A percentile compares a stretch with the other conserved stretches of the same genome.
These are phyloP conservation scores for Hypsibius dujardini DNA, from an alignment of 1,140 invertebrate genomes.

Conservation along the genomic window DNA sequence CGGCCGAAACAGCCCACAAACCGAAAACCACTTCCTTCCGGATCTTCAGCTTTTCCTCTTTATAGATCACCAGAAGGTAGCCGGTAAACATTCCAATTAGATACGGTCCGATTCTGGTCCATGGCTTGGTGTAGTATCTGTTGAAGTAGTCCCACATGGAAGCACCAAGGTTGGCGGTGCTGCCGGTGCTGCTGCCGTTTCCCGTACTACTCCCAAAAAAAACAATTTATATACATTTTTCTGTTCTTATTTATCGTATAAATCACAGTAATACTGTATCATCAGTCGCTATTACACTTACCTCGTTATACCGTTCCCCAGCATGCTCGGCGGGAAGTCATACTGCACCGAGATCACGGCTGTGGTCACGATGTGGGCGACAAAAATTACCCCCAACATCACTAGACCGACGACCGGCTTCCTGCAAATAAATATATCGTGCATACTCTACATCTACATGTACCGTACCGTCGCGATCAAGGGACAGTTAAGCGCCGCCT, in stretches of 20 bases:
- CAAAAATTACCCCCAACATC: background rate
- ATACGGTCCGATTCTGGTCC: constrained; percentile 38
- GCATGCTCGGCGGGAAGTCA: background rate
- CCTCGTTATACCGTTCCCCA: background rate
- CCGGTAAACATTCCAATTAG: constrained; percentile 37
- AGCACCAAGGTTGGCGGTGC: background rate
- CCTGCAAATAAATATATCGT: background rate
- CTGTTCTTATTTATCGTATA: no score
- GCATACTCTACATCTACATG: no score
- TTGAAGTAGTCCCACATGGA: constrained; percentile 48
- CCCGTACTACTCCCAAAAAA: background rate
- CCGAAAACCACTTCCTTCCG: background rate
- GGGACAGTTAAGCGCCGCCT: no score
- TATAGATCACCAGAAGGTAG: constrained; percentile 29
- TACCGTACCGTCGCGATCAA: no score
- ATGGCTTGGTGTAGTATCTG: constrained; percentile 61
- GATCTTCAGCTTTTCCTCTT: constrained; percentile 19
- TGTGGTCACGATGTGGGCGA: background rate
- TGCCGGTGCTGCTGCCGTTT: background rate
- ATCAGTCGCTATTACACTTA: background rate
- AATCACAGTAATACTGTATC: no score
- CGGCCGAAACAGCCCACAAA: constrained; percentile 21
- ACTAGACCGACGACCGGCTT: background rate
- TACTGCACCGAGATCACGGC: background rate
- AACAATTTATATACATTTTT: background rate